Evolutionary conservation across 2,113 vertebrate genomes (phyloP), one percentile per base, ranked within the genome.

Genomic region (Columba livia): DNA sequence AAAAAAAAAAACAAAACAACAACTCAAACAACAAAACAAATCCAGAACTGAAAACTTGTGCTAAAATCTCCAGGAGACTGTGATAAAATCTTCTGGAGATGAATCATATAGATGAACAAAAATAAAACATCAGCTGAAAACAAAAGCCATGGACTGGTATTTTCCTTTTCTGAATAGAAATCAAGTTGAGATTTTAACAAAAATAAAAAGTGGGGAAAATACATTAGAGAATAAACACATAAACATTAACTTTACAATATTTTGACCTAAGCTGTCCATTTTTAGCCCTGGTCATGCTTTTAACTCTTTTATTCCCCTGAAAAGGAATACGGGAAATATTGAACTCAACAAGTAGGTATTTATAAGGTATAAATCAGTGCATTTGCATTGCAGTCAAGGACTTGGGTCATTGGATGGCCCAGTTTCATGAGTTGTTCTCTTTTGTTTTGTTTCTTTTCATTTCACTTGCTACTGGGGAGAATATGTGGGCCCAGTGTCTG

Each of bases 51-150:
- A 87, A 89, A 85, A 58, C 8, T 69, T 79, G 16, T 73, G 74
- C 82, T 77, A 93, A 42, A 77, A 51, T 72, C 50, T 93, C 50
- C 12, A 57, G 54, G 12, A 94, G 31, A 26, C 15, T 66, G 9
- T 56, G 58, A 88, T 58, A 62, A 88, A 83, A 88, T 83, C 65
- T 67, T 74, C 54, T 58, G 44, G 21, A 79, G 36, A 79, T 66
- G 5, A 79, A 50, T 69, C 20, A 3, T 58, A 66, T 42, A 89
- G 36, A 77, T 31, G 26, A 96, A 31, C 4, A 67, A 93, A 90
- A 85, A 38, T n/a, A 42, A 93, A 61, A 47, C 20, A 54, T 51
- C 44, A 93, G 10, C 16, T 79, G 28, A 85, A 92, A 95, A 73
- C 16, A 85, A 54, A 79, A 88, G 29, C 38, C 3, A 0, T 15